Base-by-base conservation (phyloP, 2,113 vertebrate genomes). In the Nibea coibor region DNA sequence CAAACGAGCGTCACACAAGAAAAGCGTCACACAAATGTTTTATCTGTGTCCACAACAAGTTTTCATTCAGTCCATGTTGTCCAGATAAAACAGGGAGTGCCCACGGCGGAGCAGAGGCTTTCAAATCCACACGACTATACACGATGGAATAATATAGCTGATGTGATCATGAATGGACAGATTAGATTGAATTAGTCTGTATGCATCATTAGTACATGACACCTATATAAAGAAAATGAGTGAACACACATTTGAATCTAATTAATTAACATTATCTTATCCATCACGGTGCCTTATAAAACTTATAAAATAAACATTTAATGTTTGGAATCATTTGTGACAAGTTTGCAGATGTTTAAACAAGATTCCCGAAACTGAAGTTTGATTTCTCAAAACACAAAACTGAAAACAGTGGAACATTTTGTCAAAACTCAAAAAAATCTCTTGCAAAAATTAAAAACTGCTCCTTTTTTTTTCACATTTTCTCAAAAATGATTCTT, bases 1-100 rank as follows among this genome's bases (percentile, higher is more conserved):
- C 59, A 20, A 62, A 35, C 31, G 3, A 35, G 17, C 31, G 17
- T 62, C 59, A 20, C 20, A 20, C 17, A 35, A 31, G 26, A 11
- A 61, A 35, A 62, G 59, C 16, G 26, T 59, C 57, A 59, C 26
- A 62, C 59, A 62, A 62, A 62, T 62, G 31, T 9, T 62, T 20
- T 62, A 17, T 58, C 15, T 31, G 28, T 35, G 28, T 35, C 58
- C 28, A 35, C 9, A 19, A 4, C 58, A 20, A 61, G 58, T 35
- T 10, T 35, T 61, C 28, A 35, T 35, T 61, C 28, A 35, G 58
- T 61, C 16, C 15, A 31, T 35, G 16, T 19, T 35, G 17, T 31
- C 15, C 26, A 31, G 58, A 61, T 35, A 61, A 35, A 35, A 31
- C 16, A 61, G 9, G 58, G 58, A 35, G 58, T 61, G 58, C 16